Percentiles rank a stretch among this genome's conserved stretches.
Conservation (phyloP, 2,797 vertebrate species). For the Poecilia picta region DNA sequence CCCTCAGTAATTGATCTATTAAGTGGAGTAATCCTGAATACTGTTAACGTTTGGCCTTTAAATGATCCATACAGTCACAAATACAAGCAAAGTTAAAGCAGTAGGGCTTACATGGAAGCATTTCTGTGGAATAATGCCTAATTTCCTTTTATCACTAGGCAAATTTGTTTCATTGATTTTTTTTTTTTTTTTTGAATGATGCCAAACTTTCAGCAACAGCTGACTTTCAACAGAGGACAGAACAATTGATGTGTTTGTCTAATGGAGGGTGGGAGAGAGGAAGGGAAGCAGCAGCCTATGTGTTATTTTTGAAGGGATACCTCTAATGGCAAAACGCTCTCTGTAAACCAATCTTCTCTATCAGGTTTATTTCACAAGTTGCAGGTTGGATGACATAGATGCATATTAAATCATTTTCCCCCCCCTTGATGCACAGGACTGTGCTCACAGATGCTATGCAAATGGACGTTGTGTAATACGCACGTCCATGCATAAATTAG, state of each 20-base stretch:
- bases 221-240: constrained; percentile 42
- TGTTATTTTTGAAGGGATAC: constrained; percentile 15
- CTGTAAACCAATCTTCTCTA: constrained; percentile 5
- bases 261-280: constrained; percentile 8
- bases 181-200: constrained; percentile 6
- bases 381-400: constrained; percentile 16
- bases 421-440: constrained; percentile 11
- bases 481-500: constrained; percentile 60
- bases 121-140: neutral
- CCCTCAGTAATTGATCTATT: neutral
- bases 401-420: constrained; percentile 1
- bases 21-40: neutral
- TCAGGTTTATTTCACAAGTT: constrained; percentile 2
- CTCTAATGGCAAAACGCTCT: constrained; percentile 5
- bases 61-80: neutral
- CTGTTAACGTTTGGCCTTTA: neutral
- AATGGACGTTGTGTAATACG: constrained; percentile 47
- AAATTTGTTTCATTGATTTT: neutral
- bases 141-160: neutral
- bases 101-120: neutral
- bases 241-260: constrained; percentile 37
- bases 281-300: neutral
- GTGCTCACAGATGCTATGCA: constrained; percentile 58
- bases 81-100: neutral
- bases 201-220: constrained; percentile 36